Percentiles rank a stretch among this genome's conserved stretches.
phyloP scores from a whole-genome alignment of 2,888 invertebrate species.

The Pinctada fucata region DNA sequence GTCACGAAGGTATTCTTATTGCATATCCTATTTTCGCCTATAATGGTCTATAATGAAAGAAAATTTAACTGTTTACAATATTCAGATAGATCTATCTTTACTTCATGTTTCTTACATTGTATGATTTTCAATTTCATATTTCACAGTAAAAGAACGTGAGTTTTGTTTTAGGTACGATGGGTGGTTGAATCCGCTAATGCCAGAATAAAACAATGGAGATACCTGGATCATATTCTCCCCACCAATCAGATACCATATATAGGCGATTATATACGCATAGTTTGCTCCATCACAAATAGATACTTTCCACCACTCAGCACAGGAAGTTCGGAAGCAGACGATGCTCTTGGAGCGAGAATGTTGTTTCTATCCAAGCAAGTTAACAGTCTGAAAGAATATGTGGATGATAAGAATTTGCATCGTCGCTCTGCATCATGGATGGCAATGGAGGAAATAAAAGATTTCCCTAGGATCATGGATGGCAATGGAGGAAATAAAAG shows the following conservation, averaged over 20 bases:
- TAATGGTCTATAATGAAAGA: too few species aligned
- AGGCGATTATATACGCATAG: conserved; percentile 41
- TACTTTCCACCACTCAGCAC: conserved; percentile 27
- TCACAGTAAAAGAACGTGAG: too few species aligned
- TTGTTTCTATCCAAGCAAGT: conserved; percentile 5
- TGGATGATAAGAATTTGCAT: conserved; percentile 27
- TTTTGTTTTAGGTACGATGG: conserved; percentile 38
- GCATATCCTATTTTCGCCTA: too few species aligned
- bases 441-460: conserved; percentile 12
- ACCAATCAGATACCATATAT: conserved; percentile 42
- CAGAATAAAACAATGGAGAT: conserved; percentile 39
- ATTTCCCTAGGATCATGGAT: conserved; percentile 28
- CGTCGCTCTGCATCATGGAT: conserved; percentile 20
- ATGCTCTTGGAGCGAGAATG: conserved; percentile 29
- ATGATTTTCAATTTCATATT: too few species aligned
- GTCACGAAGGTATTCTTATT: conserved; percentile 40
- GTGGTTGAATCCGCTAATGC: conserved; percentile 44
- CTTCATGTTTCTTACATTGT: too few species aligned
- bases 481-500: conserved; percentile 18
- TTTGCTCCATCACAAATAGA: conserved; percentile 40
- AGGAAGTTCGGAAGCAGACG: conserved; percentile 15
- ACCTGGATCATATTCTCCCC: conserved; percentile 33
- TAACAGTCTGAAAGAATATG: conserved; percentile 17
- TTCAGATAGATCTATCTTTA: too few species aligned
- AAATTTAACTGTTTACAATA: too few species aligned